Evolutionary conservation across 2,888 invertebrate genomes (phyloP).

Genomic region (Mesorhabditis belari): DNA sequence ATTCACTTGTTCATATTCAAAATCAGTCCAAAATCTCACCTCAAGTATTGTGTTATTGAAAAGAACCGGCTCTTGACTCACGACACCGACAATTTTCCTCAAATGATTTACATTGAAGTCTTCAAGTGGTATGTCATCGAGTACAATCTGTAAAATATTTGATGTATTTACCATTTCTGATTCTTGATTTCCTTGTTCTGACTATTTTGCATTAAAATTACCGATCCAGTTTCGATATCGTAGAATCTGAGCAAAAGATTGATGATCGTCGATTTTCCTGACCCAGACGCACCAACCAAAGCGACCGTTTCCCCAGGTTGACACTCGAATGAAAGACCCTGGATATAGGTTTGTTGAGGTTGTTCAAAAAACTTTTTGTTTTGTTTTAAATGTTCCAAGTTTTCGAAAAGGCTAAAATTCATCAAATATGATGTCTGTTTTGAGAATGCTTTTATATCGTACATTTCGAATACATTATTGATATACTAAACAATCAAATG

Average conservation of each 20-base stretch:
- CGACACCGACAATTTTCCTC: slow-evolving; percentile 53
- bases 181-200: too few species aligned
- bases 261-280: slow-evolving; percentile 56
- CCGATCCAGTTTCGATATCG: slow-evolving; percentile 50
- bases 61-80: slow-evolving; percentile 62
- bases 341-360: too few species aligned
- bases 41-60: slow-evolving; percentile 58
- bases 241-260: slow-evolving; percentile 56
- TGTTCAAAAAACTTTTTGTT: too few species aligned
- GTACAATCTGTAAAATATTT: slow-evolving; percentile 41
- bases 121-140: slow-evolving; percentile 56
- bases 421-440: too few species aligned
- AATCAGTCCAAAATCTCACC: background rate
- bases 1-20: background rate
- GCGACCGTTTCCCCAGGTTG: slow-evolving; percentile 49
- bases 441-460: too few species aligned
- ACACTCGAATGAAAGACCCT: background rate
- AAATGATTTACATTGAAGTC: slow-evolving; percentile 57
- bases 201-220: too few species aligned
- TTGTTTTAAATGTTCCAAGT: too few species aligned
- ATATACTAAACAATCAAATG: too few species aligned
- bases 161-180: too few species aligned
- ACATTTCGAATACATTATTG: too few species aligned
- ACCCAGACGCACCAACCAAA: slow-evolving; percentile 54
- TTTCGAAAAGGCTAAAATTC: too few species aligned